phyloP scores from a whole-genome alignment of 2,113 vertebrate species.

The Psittacara wagleri region DNA sequence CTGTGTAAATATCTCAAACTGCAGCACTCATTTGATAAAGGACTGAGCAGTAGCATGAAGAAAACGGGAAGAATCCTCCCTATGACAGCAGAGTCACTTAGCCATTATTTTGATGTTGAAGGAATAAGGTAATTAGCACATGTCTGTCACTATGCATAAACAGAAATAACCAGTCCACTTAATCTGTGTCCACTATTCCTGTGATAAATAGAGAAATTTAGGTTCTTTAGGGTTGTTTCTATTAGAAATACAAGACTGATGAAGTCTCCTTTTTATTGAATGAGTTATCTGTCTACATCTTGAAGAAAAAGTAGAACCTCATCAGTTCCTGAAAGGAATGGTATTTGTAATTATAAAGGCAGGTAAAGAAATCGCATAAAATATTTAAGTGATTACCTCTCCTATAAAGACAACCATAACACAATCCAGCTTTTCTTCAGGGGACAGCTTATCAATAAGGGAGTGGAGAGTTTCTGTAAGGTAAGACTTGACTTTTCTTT shows the following conservation, averaged over 20 bases:
- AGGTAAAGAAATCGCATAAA: neutral
- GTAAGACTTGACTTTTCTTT: conserved; percentile 97
- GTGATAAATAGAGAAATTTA: neutral
- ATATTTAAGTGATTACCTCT: conserved; percentile 82
- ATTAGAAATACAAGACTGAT: neutral
- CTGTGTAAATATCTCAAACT: neutral
- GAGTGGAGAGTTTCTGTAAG: conserved; percentile 95
- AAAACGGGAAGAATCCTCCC: neutral
- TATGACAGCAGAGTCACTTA: neutral
- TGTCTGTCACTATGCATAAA: neutral
- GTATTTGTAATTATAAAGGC: neutral
- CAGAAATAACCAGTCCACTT: neutral
- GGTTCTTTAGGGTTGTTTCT: neutral
- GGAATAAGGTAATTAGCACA: neutral
- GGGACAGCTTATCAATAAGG: conserved; percentile 93
- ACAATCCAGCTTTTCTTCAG: conserved; percentile 94
- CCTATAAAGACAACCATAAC: conserved; percentile 96
- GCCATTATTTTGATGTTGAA: neutral
- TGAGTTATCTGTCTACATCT: neutral
- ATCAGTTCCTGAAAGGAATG: neutral
- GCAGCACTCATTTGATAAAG: neutral
- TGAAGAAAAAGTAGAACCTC: neutral
- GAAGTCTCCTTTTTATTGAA: neutral
- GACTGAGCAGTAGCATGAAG: neutral
- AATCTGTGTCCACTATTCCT: neutral